These are phyloP conservation scores for Melanerpes aurifrons DNA, from an alignment of 2,113 vertebrate genomes.

Conservation along the genomic window DNA sequence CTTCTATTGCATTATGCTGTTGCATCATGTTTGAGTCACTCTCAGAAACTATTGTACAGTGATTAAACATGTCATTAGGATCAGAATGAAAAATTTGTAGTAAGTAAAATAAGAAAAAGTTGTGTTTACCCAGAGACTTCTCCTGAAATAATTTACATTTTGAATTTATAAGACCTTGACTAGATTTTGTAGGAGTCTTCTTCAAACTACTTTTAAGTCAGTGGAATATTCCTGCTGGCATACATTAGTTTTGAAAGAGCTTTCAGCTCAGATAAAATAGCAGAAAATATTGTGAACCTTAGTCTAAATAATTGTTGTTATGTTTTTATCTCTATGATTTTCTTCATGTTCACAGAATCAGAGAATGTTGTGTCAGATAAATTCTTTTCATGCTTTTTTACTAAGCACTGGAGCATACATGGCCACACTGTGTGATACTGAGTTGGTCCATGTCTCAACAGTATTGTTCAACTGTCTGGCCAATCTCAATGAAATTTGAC, in stretches of 20 bases:
- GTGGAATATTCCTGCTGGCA: not conserved
- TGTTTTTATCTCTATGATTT: not conserved
- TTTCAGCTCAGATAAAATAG: not conserved
- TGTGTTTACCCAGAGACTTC: not conserved
- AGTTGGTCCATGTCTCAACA: not conserved
- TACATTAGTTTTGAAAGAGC: not conserved
- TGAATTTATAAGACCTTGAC: not conserved
- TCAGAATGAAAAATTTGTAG: not conserved
- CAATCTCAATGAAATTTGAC: not conserved
- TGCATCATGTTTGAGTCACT: not conserved
- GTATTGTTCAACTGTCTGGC: not conserved
- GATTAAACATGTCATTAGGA: not conserved
- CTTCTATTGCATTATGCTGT: not conserved
- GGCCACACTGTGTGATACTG: not conserved
- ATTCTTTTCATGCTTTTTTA: not conserved
- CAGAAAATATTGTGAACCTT: not conserved
- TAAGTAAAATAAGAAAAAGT: not conserved
- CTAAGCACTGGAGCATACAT: not conserved
- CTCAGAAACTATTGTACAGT: not conserved
- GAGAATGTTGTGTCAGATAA: not conserved
- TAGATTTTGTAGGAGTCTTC: not conserved
- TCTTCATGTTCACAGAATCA: not conserved
- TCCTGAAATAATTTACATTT: not conserved
- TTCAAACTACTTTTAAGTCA: not conserved
- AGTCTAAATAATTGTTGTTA: not conserved